Conservation (phyloP, 1,140 invertebrate species). For the Magallana gigas region DNA sequence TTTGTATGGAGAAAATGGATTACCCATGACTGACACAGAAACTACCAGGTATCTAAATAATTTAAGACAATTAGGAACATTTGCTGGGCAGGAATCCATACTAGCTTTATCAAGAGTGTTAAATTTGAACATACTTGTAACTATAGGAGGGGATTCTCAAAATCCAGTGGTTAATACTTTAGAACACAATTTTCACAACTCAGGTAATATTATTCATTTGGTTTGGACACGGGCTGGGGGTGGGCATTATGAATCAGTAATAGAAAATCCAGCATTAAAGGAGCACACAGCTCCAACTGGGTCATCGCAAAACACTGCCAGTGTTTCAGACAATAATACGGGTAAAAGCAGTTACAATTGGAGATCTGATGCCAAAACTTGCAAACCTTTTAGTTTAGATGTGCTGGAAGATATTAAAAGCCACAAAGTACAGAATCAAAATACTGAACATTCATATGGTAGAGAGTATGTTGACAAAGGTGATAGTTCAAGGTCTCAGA, state of each 20-base stretch:
- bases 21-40: background rate
- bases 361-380: background rate
- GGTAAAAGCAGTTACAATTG: background rate
- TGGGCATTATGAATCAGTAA: conserved; percentile 15
- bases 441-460: conserved; percentile 4
- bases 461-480: background rate
- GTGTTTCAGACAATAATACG: background rate
- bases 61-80: background rate
- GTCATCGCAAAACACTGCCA: background rate
- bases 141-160: conserved; percentile 24
- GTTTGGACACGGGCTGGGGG: conserved; percentile 5
- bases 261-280: background rate
- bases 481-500: background rate
- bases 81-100: conserved; percentile 18
- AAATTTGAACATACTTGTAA: conserved; percentile 24
- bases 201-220: background rate
- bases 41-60: background rate
- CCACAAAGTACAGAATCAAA: background rate
- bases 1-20: background rate
- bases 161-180: background rate
- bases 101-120: background rate
- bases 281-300: background rate
- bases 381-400: conserved; percentile 18
- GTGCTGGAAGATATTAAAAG: background rate
- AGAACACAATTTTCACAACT: conserved; percentile 15